Evolutionary conservation across 1,140 invertebrate genomes (phyloP).

Genomic region (Trichoplusia ni): DNA sequence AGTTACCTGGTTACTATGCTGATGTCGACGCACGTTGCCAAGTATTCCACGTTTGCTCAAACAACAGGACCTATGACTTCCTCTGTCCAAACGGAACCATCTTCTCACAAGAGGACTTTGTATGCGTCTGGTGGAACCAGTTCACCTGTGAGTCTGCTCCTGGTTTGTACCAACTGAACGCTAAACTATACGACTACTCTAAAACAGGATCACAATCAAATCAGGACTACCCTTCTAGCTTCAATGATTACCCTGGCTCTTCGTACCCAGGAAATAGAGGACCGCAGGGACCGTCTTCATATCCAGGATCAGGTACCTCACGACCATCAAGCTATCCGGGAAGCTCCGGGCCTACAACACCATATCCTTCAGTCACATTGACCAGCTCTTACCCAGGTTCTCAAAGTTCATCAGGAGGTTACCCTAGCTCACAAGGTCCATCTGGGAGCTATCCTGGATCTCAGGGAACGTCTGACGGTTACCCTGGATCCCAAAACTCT

Average conservation of each 20-base stretch:
- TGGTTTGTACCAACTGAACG: slow-evolving; percentile 87
- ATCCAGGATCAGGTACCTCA: slow-evolving; percentile 65
- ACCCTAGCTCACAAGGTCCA: slow-evolving; percentile 1
- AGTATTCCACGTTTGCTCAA: slow-evolving; percentile 92
- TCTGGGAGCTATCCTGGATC: not conserved
- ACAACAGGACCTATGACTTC: slow-evolving; percentile 91
- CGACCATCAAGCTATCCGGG: slow-evolving; percentile 83
- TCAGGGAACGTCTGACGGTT: not conserved
- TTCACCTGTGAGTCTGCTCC: slow-evolving; percentile 91
- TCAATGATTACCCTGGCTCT: slow-evolving; percentile 50
- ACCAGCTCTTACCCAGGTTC: not conserved
- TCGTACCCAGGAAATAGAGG: slow-evolving; percentile 52
- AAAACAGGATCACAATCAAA: slow-evolving; percentile 76
- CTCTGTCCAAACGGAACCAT: slow-evolving; percentile 95
- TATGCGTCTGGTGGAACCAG: slow-evolving; percentile 95
- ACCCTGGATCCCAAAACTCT: slow-evolving; percentile 52
- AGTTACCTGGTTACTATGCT: slow-evolving; percentile 91
- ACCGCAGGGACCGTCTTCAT: slow-evolving; percentile 64
- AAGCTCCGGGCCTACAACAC: slow-evolving; percentile 60
- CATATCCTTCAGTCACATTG: not conserved
- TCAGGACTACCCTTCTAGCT: slow-evolving; percentile 35
- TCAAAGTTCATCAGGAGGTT: slow-evolving; percentile 44
- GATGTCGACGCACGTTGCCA: slow-evolving; percentile 92
- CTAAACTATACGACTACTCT: slow-evolving; percentile 89
- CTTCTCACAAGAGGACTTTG: slow-evolving; percentile 92